phyloP scores from a whole-genome alignment of 2,113 vertebrate genomes.

The Origma solitaria region DNA sequence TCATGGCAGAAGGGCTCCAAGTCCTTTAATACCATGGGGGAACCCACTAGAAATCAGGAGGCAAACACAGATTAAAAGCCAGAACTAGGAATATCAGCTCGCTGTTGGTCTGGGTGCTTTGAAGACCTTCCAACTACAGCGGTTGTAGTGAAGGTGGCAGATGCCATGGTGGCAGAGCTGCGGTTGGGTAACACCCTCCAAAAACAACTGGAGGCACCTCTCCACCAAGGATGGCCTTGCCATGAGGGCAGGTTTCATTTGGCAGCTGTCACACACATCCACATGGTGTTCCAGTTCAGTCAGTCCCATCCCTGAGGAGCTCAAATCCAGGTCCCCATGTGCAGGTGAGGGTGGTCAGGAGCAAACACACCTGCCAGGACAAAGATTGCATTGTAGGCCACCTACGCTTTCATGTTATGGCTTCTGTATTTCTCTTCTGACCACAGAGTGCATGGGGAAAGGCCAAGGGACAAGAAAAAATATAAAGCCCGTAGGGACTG shows the following conservation, averaged over 20 bases:
- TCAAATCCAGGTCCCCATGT: neutral
- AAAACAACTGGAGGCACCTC: neutral
- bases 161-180: neutral
- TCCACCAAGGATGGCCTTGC: neutral
- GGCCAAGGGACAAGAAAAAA: neutral
- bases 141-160: neutral
- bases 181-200: neutral
- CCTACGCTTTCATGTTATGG: neutral
- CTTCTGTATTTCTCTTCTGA: neutral
- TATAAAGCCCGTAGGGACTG: constrained; percentile 1
- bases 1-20: neutral
- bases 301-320: neutral
- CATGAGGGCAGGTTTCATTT: neutral
- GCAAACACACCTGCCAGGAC: rapidly evolving
- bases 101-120: neutral
- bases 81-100: neutral
- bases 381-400: neutral
- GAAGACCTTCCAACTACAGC: neutral
- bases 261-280: neutral
- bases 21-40: neutral
- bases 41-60: rapidly evolving
- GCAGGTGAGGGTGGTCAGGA: neutral
- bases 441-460: neutral
- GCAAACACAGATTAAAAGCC: neutral
- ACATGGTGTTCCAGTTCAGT: neutral